Conservation (phyloP, 1,140 invertebrate genomes). For the Armadillidium nasatum region DNA sequence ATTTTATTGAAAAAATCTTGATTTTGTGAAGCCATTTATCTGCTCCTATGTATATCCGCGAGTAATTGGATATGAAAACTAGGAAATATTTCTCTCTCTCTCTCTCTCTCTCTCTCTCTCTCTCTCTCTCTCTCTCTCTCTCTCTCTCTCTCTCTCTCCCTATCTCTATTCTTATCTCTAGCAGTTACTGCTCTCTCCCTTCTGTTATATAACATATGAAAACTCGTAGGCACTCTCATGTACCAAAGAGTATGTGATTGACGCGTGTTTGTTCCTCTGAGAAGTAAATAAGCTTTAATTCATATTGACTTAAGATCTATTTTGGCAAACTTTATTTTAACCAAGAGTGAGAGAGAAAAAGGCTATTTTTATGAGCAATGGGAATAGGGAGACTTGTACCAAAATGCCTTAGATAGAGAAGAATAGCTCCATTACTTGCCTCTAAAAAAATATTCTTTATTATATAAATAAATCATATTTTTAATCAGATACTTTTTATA, state of each 20-base stretch:
- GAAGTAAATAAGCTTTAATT: constrained; percentile 9
- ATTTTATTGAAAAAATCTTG: neutral
- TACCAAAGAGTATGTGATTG: neutral
- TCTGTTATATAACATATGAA: too few species aligned
- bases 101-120: too few species aligned
- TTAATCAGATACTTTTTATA: neutral
- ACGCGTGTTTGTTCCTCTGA: neutral
- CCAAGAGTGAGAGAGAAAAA: neutral
- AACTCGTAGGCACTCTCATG: too few species aligned
- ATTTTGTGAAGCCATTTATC: neutral
- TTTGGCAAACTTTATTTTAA: neutral
- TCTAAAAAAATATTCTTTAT: neutral
- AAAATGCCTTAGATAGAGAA: neutral
- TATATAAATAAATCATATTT: neutral
- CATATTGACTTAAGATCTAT: neutral
- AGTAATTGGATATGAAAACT: too few species aligned
- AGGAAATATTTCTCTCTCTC: too few species aligned
- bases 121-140: too few species aligned
- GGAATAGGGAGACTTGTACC: neutral
- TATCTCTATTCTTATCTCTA: too few species aligned
- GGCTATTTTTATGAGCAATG: neutral
- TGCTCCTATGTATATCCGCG: too few species aligned
- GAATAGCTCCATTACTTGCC: neutral
- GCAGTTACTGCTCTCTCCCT: too few species aligned
- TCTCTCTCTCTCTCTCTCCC: too few species aligned